Evolutionary conservation across 2,113 vertebrate genomes (phyloP).

Genomic region (Myodes glareolus): DNA sequence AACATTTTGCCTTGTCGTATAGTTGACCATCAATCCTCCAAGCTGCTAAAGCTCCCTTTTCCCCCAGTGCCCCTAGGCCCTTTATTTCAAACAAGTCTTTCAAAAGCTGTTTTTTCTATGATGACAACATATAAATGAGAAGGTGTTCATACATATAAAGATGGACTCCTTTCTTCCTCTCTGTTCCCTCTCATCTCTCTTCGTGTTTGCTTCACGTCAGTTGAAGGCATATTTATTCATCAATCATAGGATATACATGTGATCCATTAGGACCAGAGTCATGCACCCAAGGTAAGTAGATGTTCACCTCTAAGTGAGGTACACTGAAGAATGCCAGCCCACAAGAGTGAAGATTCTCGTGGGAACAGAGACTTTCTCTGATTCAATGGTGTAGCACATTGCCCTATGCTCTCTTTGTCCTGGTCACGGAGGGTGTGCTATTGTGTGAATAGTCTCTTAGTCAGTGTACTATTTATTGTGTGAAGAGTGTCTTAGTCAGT

Average conservation of each 20-base stretch:
- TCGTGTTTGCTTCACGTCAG: background rate
- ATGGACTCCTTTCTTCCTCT: conserved; percentile 39
- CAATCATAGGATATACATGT: background rate
- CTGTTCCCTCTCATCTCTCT: background rate
- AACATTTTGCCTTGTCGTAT: background rate
- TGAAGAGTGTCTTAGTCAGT: no score
- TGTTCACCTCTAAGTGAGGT: background rate
- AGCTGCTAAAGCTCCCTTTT: background rate
- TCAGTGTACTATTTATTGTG: no score
- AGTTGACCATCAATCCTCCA: background rate
- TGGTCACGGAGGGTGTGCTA: background rate
- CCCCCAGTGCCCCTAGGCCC: background rate
- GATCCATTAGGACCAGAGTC: background rate
- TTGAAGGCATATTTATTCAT: background rate
- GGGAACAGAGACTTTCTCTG: background rate
- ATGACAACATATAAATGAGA: background rate
- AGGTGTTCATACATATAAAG: background rate
- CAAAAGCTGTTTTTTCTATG: background rate
- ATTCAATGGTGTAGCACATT: no score
- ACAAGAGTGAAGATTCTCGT: background rate
- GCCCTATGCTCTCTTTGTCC: no score
- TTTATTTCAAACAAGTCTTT: background rate
- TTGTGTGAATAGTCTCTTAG: background rate
- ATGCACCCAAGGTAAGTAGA: background rate
- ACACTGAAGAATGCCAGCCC: background rate